Conservation (phyloP, 2,888 invertebrate genomes). For the Sarcophaga carnaria region DNA sequence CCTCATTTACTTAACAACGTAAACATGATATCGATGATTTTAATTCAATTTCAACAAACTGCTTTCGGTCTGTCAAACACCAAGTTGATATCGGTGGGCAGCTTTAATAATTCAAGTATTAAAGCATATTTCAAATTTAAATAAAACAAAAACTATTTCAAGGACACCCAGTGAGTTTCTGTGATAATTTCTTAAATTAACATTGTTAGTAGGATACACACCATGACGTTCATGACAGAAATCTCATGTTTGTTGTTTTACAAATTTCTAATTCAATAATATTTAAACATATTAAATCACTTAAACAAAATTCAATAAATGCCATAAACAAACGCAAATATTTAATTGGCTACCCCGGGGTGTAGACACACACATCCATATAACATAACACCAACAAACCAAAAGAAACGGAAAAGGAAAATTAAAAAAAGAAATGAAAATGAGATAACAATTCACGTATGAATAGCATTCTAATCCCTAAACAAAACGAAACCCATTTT, state of each 20-base stretch:
- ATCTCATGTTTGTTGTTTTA: background rate
- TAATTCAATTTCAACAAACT: too few species aligned
- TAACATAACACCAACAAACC: conserved; percentile 9
- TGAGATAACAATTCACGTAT: conserved; percentile 13
- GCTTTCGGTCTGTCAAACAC: too few species aligned
- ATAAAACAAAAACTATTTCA: too few species aligned
- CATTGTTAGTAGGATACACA: conserved; percentile 13
- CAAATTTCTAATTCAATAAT: conserved; percentile 25
- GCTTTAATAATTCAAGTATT: too few species aligned
- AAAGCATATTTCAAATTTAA: too few species aligned
- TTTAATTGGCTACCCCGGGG: background rate
- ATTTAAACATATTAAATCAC: background rate
- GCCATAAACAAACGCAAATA: background rate
- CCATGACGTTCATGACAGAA: conserved; percentile 1
- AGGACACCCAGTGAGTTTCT: too few species aligned
- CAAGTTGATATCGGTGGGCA: too few species aligned
- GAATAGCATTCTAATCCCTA: conserved; percentile 4
- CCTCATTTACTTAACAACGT: too few species aligned
- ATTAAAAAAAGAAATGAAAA: too few species aligned
- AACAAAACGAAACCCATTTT: conserved; percentile 13
- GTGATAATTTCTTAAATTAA: conserved; percentile 33
- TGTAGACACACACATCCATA: background rate
- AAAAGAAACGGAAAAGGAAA: background rate
- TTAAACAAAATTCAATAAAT: conserved; percentile 1
- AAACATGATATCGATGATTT: too few species aligned